These are phyloP conservation scores for Lasioglossum zephyrum DNA, from an alignment of 2,888 invertebrate species.

Conservation along the genomic window DNA sequence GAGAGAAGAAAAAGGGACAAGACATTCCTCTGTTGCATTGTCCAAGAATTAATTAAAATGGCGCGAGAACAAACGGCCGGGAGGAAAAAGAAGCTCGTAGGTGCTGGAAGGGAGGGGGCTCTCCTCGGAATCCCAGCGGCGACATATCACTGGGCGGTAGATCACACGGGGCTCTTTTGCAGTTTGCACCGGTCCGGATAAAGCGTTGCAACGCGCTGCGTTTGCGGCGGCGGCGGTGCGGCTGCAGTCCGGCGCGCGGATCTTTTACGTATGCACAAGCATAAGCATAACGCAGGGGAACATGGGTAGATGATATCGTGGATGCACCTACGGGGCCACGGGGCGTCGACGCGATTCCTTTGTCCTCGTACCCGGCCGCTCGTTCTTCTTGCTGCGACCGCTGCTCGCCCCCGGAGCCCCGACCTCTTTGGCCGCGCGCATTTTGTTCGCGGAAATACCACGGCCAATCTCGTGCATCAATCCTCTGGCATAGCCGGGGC, in stretches of 20 bases:
- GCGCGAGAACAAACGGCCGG: constrained; percentile 56
- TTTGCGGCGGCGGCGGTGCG: constrained; percentile 12
- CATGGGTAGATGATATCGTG: constrained; percentile 83
- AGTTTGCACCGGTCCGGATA: constrained; percentile 65
- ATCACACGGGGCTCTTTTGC: constrained; percentile 66
- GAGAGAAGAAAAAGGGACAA: not conserved
- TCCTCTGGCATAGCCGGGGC: constrained; percentile 45
- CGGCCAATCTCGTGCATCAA: constrained; percentile 71
- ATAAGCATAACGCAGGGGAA: constrained; percentile 82
- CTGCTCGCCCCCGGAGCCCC: constrained; percentile 63
- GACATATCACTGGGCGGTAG: constrained; percentile 66
- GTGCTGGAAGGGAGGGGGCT: constrained; percentile 25
- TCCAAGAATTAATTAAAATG: constrained; percentile 60
- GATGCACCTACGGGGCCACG: constrained; percentile 81
- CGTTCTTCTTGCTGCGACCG: constrained; percentile 70
- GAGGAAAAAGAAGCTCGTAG: constrained; percentile 37
- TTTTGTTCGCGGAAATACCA: constrained; percentile 71
- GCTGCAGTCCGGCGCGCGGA: constrained; percentile 55
- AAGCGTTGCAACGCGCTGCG: constrained; percentile 44
- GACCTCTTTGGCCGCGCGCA: constrained; percentile 71
- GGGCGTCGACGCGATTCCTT: constrained; percentile 79
- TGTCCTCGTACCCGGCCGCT: constrained; percentile 77
- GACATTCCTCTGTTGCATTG: constrained; percentile 45
- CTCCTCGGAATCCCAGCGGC: constrained; percentile 67
- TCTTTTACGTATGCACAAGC: constrained; percentile 78